Evolutionary conservation across 2,888 invertebrate species (phyloP), one percentile per base, ranked within the genome.

Genomic region (Erynnis tages): DNA sequence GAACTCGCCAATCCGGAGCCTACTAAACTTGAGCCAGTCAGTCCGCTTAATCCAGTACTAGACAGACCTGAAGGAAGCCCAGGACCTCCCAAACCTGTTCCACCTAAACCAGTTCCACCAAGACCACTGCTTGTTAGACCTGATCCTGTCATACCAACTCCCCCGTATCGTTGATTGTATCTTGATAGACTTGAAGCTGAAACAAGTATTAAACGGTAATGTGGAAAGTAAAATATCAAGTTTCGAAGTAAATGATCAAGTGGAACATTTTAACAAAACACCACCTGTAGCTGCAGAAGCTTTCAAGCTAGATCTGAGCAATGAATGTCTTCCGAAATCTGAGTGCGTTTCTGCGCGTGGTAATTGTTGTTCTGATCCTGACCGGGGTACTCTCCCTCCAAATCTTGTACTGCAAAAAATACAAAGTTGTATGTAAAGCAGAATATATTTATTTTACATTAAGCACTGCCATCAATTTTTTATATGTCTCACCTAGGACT

Each of bases 291-390:
- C 52, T 11, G 52, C 52, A 5, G 88, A 85, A 52, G 95, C 93
- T 74, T 96, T 96, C 59, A 96, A 89, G 72, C 95, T 95, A 54
- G 95, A 95, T 56, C 95, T 91, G 53, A 96, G 90, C 60, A 96
- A 82, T n/a, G 95, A 95, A 72, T 96, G 96, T 56, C 95, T 89
- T 13, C 95, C 94, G 66, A 96, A 96, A 77, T 96, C 96, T 0
- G 95, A 92, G 73, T 96, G 96, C 0, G 88, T 88, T 80, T 96
- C 96, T 6, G 96, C 95, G 46, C 96, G 91, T 5, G 96, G 96
- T 61, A 96, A 83, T 78, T 97, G 96, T 79, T 97, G 97, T 82
- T 97, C 97, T 32, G 97, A 97, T 14, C 97, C 97, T 45, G 97
- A 97, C 48, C 97, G 91, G 10, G 97, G 95, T 82, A 97, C 92